Evolutionary conservation across 2,113 vertebrate species (phyloP).

Genomic region (Campylorhamphus procurvoides): DNA sequence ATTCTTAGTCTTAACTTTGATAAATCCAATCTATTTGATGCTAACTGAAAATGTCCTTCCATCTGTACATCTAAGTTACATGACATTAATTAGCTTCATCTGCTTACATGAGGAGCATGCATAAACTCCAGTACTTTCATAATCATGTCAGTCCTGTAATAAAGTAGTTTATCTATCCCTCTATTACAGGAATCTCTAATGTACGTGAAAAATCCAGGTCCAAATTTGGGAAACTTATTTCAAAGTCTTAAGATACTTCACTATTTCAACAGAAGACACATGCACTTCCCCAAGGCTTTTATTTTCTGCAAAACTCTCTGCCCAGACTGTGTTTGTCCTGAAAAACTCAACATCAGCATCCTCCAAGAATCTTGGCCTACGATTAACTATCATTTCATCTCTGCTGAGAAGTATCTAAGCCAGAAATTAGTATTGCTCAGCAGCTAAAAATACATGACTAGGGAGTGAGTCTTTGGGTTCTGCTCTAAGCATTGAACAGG

Average conservation of each 20-base stretch:
- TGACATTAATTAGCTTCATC: not conserved
- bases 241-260: not conserved
- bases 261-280: not conserved
- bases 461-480: not conserved
- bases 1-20: not conserved
- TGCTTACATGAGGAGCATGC: not conserved
- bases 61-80: not conserved
- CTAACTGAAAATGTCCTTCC: conserved; percentile 26
- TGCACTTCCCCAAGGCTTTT: not conserved
- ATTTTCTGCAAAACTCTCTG: not conserved
- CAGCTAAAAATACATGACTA: not conserved
- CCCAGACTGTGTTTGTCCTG: not conserved
- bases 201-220: not conserved
- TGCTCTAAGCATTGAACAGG: not conserved
- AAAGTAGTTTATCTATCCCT: not conserved
- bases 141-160: not conserved
- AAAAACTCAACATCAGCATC: not conserved
- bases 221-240: not conserved
- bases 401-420: not conserved
- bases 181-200: not conserved
- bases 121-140: not conserved
- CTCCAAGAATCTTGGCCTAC: not conserved
- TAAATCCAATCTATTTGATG: conserved; percentile 44
- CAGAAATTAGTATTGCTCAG: not conserved
- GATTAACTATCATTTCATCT: not conserved